phyloP scores from a whole-genome alignment of 2,797 vertebrate species.

The Falco novaeseelandiae region DNA sequence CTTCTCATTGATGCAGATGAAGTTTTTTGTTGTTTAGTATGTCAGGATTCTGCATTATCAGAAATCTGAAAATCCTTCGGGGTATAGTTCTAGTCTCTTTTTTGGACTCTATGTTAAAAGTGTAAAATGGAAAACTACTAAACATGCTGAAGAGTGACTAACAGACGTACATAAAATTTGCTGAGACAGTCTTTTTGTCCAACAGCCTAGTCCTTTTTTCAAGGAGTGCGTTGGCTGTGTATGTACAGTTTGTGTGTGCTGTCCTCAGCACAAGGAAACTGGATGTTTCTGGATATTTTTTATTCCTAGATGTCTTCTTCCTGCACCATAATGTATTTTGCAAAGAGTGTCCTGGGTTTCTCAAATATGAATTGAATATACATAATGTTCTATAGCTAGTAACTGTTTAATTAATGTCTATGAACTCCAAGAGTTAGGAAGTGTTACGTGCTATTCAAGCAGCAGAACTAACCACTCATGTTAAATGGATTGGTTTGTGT shows the following conservation, averaged over 20 bases:
- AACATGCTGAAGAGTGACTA: not conserved
- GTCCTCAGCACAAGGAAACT: not conserved
- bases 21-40: not conserved
- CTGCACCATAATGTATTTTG: not conserved
- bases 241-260: not conserved
- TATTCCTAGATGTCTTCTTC: not conserved
- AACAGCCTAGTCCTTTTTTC: not conserved
- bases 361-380: not conserved
- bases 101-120: not conserved
- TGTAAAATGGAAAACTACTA: not conserved
- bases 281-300: not conserved
- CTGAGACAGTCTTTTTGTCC: not conserved
- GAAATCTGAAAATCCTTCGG: conserved; percentile 34
- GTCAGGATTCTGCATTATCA: conserved; percentile 5
- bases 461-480: not conserved
- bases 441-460: not conserved
- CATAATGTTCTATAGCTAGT: not conserved
- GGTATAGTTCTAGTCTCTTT: not conserved
- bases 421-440: not conserved
- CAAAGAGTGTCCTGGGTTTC: not conserved
- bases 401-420: not conserved
- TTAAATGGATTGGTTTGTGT: not conserved
- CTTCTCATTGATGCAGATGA: not conserved
- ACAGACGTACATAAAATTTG: not conserved
- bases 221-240: not conserved